These are phyloP conservation scores for Salticus scenicus DNA, from an alignment of 2,888 invertebrate species.

Conservation along the genomic window DNA sequence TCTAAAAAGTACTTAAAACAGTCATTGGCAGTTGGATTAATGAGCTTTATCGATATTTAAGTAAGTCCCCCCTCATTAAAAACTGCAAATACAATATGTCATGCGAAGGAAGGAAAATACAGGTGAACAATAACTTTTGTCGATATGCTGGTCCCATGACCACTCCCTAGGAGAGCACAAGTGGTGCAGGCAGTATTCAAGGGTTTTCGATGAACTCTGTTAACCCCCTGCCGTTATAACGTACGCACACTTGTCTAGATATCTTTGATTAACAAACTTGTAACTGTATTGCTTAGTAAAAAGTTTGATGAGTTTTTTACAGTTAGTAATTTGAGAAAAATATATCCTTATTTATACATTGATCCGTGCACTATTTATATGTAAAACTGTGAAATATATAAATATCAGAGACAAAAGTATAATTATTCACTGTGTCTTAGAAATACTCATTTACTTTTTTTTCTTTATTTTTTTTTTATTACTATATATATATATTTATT, in stretches of 20 bases:
- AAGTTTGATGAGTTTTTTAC: too few species aligned
- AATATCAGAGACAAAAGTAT: too few species aligned
- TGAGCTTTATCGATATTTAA: not conserved
- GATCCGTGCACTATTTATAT: too few species aligned
- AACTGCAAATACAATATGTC: not conserved
- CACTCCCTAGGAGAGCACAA: constrained; percentile 23
- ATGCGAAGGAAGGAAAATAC: not conserved
- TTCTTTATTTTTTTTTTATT: too few species aligned
- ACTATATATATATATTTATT: too few species aligned
- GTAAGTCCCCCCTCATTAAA: not conserved
- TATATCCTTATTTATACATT: too few species aligned
- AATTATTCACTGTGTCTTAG: too few species aligned
- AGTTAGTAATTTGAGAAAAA: too few species aligned
- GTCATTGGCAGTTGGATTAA: too few species aligned
- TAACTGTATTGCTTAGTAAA: constrained; percentile 27
- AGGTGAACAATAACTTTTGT: not conserved
- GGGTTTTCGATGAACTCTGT: not conserved
- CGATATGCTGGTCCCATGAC: constrained; percentile 20
- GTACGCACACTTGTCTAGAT: constrained; percentile 20
- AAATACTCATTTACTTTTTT: too few species aligned
- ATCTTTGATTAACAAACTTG: constrained; percentile 40
- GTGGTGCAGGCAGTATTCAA: constrained; percentile 22
- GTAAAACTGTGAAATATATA: too few species aligned
- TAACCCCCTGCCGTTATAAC: constrained; percentile 22
- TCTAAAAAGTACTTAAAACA: too few species aligned